Evolutionary conservation across 2,888 invertebrate genomes (phyloP).

Genomic region (Latrodectus hesperus): DNA sequence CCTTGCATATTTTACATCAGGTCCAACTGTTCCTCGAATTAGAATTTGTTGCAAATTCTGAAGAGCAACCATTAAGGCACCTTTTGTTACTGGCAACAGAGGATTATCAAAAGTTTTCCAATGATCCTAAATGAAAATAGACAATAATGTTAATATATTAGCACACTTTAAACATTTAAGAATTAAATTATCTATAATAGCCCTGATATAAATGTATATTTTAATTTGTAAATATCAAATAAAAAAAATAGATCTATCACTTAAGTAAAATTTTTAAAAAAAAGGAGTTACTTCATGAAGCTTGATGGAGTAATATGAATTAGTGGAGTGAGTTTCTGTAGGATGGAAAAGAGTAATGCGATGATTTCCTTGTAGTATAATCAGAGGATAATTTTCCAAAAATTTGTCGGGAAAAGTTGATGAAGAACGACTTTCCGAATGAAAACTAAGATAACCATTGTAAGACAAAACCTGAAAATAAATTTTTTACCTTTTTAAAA

Average conservation of each 20-base stretch:
- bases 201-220: not conserved
- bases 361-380: constrained; percentile 86
- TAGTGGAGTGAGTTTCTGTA: constrained; percentile 74
- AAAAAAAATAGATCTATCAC: not conserved
- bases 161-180: not conserved
- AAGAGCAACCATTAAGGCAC: constrained; percentile 92
- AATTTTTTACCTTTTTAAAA: not conserved
- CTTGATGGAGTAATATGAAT: constrained; percentile 77
- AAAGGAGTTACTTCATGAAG: constrained; percentile 73
- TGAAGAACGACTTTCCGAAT: constrained; percentile 80
- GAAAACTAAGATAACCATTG: constrained; percentile 89
- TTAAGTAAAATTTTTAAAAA: not conserved
- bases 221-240: not conserved
- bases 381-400: constrained; percentile 83
- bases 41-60: constrained; percentile 88
- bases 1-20: constrained; percentile 76
- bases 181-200: not conserved
- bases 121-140: constrained; percentile 74
- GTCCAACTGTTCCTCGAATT: constrained; percentile 82
- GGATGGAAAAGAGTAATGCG: constrained; percentile 85
- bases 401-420: constrained; percentile 78
- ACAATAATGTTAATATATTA: not conserved
- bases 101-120: constrained; percentile 83
- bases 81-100: constrained; percentile 80
- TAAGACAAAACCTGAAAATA: constrained; percentile 85